Evolutionary conservation across 2,113 vertebrate genomes (phyloP).

Genomic region (Tetrax tetrax): DNA sequence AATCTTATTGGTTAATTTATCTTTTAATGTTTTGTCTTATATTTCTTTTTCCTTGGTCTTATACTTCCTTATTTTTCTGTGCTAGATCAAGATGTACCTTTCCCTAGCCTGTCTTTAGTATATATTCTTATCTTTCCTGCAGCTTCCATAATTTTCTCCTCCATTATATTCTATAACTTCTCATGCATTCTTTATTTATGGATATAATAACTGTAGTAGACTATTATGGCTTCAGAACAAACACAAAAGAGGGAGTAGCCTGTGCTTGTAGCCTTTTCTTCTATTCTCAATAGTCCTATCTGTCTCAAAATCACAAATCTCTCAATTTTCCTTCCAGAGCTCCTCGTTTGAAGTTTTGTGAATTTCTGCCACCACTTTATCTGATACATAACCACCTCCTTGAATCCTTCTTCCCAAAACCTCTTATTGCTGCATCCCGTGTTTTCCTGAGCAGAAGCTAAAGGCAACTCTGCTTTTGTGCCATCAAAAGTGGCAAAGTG

Average conservation of each 20-base stretch:
- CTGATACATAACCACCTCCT: not conserved
- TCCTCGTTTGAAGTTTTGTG: fast-evolving
- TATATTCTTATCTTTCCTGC: not conserved
- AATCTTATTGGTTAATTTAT: not conserved
- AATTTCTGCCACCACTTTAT: not conserved
- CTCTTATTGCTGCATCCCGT: not conserved
- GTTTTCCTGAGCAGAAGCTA: not conserved
- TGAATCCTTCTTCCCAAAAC: not conserved
- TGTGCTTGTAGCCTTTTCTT: not conserved
- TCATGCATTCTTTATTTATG: not conserved
- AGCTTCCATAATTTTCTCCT: not conserved
- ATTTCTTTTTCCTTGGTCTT: not conserved
- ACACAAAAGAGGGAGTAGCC: not conserved
- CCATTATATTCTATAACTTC: not conserved
- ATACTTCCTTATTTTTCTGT: not conserved
- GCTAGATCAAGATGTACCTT: not conserved
- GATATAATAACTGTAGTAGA: not conserved
- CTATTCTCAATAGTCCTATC: not conserved
- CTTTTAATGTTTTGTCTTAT: not conserved
- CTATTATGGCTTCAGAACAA: not conserved
- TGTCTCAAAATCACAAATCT: not conserved
- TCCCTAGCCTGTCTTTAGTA: not conserved
- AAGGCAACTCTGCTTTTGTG: not conserved
- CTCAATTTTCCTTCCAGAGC: not conserved
- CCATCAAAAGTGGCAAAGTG: not conserved